Conservation (phyloP, 2,113 vertebrate genomes). For the Rhinopomastus cyanomelas region DNA sequence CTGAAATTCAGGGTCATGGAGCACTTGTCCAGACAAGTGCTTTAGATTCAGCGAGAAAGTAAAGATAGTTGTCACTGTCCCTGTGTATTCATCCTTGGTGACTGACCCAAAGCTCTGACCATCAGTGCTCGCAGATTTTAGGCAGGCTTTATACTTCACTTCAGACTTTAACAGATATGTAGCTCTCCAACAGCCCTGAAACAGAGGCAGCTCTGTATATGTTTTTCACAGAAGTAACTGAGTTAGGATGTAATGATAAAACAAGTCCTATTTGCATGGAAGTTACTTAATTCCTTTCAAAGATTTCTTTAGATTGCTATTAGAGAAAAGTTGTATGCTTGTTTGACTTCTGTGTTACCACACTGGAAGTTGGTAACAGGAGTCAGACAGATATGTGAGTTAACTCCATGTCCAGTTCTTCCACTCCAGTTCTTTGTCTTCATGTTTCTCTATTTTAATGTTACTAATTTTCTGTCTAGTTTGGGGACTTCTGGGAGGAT, state of each 20-base stretch:
- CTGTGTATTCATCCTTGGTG: neutral
- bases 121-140: neutral
- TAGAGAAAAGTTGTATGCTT: neutral
- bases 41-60: neutral
- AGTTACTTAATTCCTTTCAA: neutral
- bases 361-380: neutral
- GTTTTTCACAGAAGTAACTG: neutral
- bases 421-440: neutral
- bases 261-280: accelerated
- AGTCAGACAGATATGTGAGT: neutral
- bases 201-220: neutral
- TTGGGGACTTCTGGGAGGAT: neutral
- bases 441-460: neutral
- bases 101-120: neutral
- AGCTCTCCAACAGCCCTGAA: neutral
- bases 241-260: neutral
- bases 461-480: neutral
- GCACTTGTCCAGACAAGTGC: neutral
- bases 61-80: neutral
- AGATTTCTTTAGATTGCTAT: neutral
- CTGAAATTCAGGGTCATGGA: neutral
- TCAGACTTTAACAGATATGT: neutral
- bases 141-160: neutral
- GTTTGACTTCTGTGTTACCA: neutral
- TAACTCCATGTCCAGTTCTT: neutral